Evolutionary conservation across 2,113 vertebrate genomes (phyloP), one percentile per base, ranked within the genome.

Genomic region (Amazona vittata): DNA sequence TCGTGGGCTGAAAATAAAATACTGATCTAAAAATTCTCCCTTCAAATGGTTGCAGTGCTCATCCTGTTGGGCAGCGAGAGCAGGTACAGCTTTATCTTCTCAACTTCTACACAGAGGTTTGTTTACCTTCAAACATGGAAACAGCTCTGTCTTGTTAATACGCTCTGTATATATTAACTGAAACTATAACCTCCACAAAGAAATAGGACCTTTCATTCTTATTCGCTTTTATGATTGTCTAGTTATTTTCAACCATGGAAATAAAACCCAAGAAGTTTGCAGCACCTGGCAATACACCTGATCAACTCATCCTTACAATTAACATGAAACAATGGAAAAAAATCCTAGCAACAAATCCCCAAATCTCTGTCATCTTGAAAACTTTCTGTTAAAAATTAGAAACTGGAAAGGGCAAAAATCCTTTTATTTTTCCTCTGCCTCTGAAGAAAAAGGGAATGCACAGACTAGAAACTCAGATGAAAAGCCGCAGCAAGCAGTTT

Each of bases 1-100:
- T 87, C 62, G 60, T 44, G 60, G 52, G 65, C 80, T 96, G 83
- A 96, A 95, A 96, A 84, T 71, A 81, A 82, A 97, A 92, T 64
- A 92, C 10, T 82, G 60, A 93, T 93, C 86, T 91, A 95, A 95
- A 89, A 87, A 81, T 67, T 35, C 15, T 71, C 35, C 31, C 77
- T 90, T 89, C 67, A 94, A 35, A 43, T 69, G 29, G 50, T 47
- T 84, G 83, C 57, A 81, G 39, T 9, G 24, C 55, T 90, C 53
- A 70, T 67, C 55, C 59, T 79, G 43, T 33, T 53, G 68, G 83
- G 17, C 37, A 89, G 55, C 10, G 50, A 93, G 37, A 83, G 53
- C 59, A 91, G 62, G 70, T 55, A 53, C 11, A 75, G 43, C 26
- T 64, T 81, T 35, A 46, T 31, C 35, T 73, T 74, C 79, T 43